Evolutionary conservation across 1,140 invertebrate species (phyloP), one percentile per base, ranked within the genome.

Genomic region (Latrodectus geometricus): DNA sequence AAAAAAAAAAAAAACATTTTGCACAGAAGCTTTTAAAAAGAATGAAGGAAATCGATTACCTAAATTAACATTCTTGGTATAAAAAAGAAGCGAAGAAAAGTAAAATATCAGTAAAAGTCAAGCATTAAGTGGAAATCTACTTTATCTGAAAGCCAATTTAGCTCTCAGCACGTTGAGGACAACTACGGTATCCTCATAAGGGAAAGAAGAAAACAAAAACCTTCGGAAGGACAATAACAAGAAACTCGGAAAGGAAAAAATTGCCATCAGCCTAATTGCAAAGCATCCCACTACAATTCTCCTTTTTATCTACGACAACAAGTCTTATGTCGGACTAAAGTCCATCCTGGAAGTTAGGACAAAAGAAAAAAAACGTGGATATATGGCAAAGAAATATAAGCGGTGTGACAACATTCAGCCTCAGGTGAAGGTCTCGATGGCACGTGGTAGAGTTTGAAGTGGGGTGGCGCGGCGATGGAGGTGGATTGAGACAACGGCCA

Each of bases 61-160:
- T 85, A 85, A 85, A 85, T 85, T 85, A 85, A 85, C 83, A 77
- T 85, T 56, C 20, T 72, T 17, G 80, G 35, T 80, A 56, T 49
- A 12, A 77, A 23, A 48, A 65, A 85, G 35, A 50, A 54, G 52
- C 48, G n/a, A 70, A 56, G 48, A 65, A 66, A 75, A 8, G 52
- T 52, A 56, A 70, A 75, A 20, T 61, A 14, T 14, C 54, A 61
- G 17, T 61, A 61, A 80, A 69, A 54, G 74, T 49, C 12, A 76
- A 54, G 8, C 11, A 73, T 56, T 75, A 66, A 84, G 80, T 82
- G 15, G 74, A 85, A 65, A 77, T 54, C 74, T 72, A 85, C 83
- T 85, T 85, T 77, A 85, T 85, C 83, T 77, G 66, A 85, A 85
- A 85, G 74, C 73, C 83, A 85, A 85, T 85, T 85, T 85, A 77